These are phyloP conservation scores for Limosa lapponica DNA, from an alignment of 2,797 vertebrate genomes.

Conservation along the genomic window DNA sequence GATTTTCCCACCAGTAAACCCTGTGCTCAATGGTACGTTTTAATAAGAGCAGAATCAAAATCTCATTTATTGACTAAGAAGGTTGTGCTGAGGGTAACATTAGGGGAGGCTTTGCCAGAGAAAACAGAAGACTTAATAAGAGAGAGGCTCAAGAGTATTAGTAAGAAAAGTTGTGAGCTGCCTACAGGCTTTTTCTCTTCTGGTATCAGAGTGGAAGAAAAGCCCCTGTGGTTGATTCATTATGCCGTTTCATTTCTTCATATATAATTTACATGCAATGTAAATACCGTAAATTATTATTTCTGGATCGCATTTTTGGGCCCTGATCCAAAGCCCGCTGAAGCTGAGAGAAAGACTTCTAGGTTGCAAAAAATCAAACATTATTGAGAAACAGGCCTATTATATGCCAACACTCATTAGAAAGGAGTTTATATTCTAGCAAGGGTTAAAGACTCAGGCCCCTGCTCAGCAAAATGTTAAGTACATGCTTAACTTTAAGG, in stretches of 20 bases:
- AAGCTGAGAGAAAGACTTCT: constrained; percentile 33
- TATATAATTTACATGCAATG: constrained; percentile 64
- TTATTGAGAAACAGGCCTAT: constrained; percentile 41
- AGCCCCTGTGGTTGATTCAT: constrained; percentile 68
- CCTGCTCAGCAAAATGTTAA: constrained; percentile 65
- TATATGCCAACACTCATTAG: constrained; percentile 24
- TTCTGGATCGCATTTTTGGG: constrained; percentile 69
- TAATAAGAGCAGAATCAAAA: constrained; percentile 77
- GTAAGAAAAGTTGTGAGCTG: constrained; percentile 70
- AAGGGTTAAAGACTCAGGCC: constrained; percentile 63
- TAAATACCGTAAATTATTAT: constrained; percentile 65
- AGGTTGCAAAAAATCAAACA: constrained; percentile 39
- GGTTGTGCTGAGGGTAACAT: constrained; percentile 60
- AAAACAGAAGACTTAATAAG: constrained; percentile 76
- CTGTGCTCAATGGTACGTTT: constrained; percentile 65
- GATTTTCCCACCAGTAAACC: constrained; percentile 81
- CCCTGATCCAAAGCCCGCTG: constrained; percentile 62
- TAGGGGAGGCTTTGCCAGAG: constrained; percentile 69
- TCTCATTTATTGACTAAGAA: constrained; percentile 77
- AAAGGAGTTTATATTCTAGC: constrained; percentile 20
- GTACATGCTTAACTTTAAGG: constrained; percentile 67
- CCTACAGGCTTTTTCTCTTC: constrained; percentile 55
- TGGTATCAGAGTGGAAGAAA: constrained; percentile 59
- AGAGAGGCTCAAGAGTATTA: constrained; percentile 53
- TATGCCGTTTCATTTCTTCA: constrained; percentile 73